Evolutionary conservation across 92 coral and sea anemone genomes (phyloP), one percentile per base, ranked within the genome.

Genomic region (Phymanthus crucifer): DNA sequence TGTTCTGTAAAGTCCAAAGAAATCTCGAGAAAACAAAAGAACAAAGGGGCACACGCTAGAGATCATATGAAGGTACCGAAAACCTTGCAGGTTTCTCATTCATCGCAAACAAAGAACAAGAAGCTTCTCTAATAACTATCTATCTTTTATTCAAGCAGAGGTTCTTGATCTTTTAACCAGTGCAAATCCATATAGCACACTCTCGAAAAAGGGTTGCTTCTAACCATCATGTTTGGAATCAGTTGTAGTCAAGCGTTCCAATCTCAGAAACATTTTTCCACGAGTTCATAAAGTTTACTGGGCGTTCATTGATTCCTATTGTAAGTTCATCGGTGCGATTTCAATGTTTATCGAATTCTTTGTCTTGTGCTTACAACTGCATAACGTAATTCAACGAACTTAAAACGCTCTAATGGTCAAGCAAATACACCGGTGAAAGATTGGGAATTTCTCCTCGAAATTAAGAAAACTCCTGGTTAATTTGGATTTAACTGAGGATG

Each of bases 361-460:
- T 76, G 48, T 80, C 73, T 26, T 40, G 70, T 61, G 87, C 57
- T 83, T 78, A 78, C 21, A 56, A 17, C 61, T 73, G 80, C 87
- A 79, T 87, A 61, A 78, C 84, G 73, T 74, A 83, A 87, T 87
- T 46, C 56, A 23, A 32, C 40, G 68, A 64, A 38, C 46, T 70
- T 65, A 35, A 46, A 77, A 77, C 81, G 73, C 72, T 43, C 68
- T 9, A 26, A 0, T 77, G 73, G 45, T 1, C 37, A 34, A 27
- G 36, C 23, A 32, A 36, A 57, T 17, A 64, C 40, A 57, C 29
- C 19, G 12, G 19, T 37, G 57, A 17, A 57, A 17, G 21, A 77
- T 0, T 29, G 17, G 7, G 21, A 26, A 43, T n/a, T 77, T 74
- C 40, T 26, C 37, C 36, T 13, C 54, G n/a, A 24, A 32, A 61